These are phyloP conservation scores for Peromyscus eremicus DNA, from an alignment of 2,797 vertebrate genomes.

Conservation along the genomic window DNA sequence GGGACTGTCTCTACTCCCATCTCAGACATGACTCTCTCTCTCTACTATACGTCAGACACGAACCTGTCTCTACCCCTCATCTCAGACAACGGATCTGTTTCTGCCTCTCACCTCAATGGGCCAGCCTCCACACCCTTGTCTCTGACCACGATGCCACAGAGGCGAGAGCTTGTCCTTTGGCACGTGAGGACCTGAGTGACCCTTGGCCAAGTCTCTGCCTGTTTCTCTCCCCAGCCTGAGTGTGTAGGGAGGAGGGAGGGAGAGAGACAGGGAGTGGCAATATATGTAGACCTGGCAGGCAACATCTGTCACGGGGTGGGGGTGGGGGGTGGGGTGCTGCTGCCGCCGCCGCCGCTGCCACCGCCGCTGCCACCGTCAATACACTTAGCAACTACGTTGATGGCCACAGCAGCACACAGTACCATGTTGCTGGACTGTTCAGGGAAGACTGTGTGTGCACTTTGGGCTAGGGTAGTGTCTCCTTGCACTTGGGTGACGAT, in stretches of 20 bases:
- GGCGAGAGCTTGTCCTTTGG: neutral
- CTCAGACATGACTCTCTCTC: neutral
- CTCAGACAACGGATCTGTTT: neutral
- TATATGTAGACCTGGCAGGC: neutral
- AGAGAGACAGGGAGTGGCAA: neutral
- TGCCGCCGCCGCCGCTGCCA: too few species aligned
- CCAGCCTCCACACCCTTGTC: neutral
- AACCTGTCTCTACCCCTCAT: neutral
- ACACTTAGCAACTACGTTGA: fast-evolving
- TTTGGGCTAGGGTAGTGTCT: fast-evolving
- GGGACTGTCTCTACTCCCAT: neutral
- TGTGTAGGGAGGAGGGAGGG: too few species aligned
- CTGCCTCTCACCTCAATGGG: neutral
- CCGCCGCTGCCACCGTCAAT: too few species aligned
- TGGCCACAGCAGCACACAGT: fast-evolving
- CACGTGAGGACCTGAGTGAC: neutral
- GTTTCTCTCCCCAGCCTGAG: neutral
- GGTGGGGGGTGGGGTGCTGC: too few species aligned
- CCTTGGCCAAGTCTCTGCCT: neutral
- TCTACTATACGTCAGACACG: neutral
- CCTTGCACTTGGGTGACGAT: neutral
- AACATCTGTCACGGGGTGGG: neutral
- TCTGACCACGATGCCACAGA: neutral
- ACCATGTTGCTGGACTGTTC: fast-evolving
- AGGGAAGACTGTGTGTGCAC: fast-evolving